Percentiles rank a stretch among this genome's conserved stretches.
phyloP scores from a whole-genome alignment of 2,797 vertebrate species.

The Iguana delicatissima region DNA sequence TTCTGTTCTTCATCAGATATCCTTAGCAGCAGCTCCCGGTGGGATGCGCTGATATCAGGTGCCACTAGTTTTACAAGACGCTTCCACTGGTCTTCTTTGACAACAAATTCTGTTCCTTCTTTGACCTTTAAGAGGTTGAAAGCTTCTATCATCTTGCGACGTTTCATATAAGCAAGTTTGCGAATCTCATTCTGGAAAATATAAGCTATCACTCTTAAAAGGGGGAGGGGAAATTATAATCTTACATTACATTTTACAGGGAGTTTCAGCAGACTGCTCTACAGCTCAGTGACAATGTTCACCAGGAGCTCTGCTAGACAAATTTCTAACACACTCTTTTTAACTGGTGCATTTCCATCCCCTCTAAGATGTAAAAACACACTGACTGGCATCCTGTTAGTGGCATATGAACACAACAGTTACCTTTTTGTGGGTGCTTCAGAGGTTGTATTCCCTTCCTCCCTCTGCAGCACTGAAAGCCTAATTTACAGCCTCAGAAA shows the following conservation, averaged over 20 bases:
- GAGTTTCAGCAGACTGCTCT: background rate
- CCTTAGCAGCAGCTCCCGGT: slow-evolving; percentile 88
- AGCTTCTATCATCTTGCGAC: slow-evolving; percentile 89
- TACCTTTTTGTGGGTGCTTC: too few relatives aligned
- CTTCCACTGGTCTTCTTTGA: slow-evolving; percentile 85
- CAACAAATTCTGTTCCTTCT: slow-evolving; percentile 79
- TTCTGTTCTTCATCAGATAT: slow-evolving; percentile 85
- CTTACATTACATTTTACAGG: too few relatives aligned
- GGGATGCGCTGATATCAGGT: slow-evolving; percentile 85
- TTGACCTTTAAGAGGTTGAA: slow-evolving; percentile 89
- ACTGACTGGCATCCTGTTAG: too few relatives aligned
- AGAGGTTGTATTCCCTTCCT: too few relatives aligned
- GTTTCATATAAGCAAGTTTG: slow-evolving; percentile 90
- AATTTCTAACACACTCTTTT: background rate
- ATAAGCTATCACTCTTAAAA: background rate
- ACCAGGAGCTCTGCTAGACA: background rate
- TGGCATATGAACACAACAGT: too few relatives aligned
- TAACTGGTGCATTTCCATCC: background rate
- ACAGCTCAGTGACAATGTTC: background rate
- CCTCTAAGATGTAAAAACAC: background rate
- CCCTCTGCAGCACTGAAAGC: too few relatives aligned
- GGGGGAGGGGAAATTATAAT: background rate
- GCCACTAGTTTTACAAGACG: slow-evolving; percentile 84
- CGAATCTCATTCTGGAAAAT: slow-evolving; percentile 90
- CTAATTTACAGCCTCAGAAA: too few relatives aligned